Percentiles rank a stretch among this genome's conserved stretches.
Evolutionary conservation across 2,797 vertebrate species (phyloP).

Genomic region (Neosilurus mollespiculum): DNA sequence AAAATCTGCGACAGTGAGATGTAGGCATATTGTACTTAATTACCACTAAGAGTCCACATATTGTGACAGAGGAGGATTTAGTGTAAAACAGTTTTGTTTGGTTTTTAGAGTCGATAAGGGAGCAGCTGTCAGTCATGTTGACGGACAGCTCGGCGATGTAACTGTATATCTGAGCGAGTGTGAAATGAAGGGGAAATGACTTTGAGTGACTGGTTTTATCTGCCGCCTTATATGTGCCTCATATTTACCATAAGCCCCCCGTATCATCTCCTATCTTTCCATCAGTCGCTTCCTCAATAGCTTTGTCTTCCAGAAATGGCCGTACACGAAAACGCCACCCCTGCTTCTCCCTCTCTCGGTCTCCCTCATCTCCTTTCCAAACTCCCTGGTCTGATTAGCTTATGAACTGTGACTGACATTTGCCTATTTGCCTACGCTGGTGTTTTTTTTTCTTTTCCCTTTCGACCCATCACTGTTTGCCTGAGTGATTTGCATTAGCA

Average conservation of each 20-base stretch:
- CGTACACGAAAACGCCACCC: conserved; percentile 36
- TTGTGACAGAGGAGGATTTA: conserved; percentile 49
- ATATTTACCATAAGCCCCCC: conserved; percentile 58
- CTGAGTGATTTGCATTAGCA: conserved; percentile 52
- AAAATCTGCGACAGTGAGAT: conserved; percentile 43
- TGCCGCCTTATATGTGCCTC: conserved; percentile 51
- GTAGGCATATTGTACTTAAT: conserved; percentile 47
- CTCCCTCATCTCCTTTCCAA: conserved; percentile 35
- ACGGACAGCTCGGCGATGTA: conserved; percentile 58
- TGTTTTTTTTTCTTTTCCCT: conserved; percentile 42
- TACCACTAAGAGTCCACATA: conserved; percentile 42
- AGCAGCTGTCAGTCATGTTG: conserved; percentile 58
- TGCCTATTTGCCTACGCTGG: conserved; percentile 52
- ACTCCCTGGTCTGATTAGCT: conserved; percentile 54
- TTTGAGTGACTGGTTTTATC: conserved; percentile 60
- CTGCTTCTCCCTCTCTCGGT: not conserved
- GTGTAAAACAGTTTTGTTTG: conserved; percentile 55
- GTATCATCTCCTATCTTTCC: conserved; percentile 54
- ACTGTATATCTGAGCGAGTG: conserved; percentile 51
- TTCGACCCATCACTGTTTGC: conserved; percentile 46
- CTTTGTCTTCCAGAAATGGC: conserved; percentile 50
- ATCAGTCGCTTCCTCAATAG: conserved; percentile 52
- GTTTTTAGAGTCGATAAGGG: conserved; percentile 57
- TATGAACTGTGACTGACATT: conserved; percentile 63
- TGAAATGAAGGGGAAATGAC: conserved; percentile 50